Percentiles rank a stretch among this genome's conserved stretches.
phyloP scores from a whole-genome alignment of 2,797 vertebrate genomes.

The Oophaga sylvatica region DNA sequence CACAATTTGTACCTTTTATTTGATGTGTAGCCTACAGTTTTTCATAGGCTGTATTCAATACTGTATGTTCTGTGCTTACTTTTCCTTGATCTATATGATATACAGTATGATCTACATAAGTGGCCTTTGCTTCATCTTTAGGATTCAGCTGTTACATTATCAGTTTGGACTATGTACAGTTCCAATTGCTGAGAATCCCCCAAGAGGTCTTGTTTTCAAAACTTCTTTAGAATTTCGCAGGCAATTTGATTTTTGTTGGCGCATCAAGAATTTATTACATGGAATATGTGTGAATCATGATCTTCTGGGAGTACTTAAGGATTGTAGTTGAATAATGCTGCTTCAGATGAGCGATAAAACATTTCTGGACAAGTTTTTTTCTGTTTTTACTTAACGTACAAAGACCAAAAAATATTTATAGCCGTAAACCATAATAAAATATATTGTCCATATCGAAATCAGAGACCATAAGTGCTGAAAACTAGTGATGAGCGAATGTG shows the following conservation, averaged over 20 bases:
- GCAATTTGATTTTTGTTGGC: no score
- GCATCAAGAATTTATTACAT: no score
- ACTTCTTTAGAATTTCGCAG: no score
- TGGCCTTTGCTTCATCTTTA: no score
- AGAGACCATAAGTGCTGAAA: not conserved
- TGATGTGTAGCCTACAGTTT: not conserved
- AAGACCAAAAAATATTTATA: not conserved
- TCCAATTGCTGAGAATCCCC: no score
- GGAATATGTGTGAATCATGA: no score
- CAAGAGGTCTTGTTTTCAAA: no score
- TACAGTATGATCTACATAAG: no score
- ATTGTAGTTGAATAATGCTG: not conserved
- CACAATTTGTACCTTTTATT: not conserved
- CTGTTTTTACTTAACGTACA: not conserved
- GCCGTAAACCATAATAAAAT: not conserved
- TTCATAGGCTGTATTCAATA: not conserved
- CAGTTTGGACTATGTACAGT: no score
- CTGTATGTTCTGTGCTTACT: not conserved
- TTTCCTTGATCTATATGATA: not conserved
- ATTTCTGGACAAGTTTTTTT: not conserved
- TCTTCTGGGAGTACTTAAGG: no score
- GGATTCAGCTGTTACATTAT: no score
- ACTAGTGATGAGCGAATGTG: no score
- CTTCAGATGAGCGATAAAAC: not conserved
- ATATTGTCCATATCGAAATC: not conserved